Evolutionary conservation across 1,140 invertebrate species (phyloP).

Genomic region (Drosophila repleta): DNA sequence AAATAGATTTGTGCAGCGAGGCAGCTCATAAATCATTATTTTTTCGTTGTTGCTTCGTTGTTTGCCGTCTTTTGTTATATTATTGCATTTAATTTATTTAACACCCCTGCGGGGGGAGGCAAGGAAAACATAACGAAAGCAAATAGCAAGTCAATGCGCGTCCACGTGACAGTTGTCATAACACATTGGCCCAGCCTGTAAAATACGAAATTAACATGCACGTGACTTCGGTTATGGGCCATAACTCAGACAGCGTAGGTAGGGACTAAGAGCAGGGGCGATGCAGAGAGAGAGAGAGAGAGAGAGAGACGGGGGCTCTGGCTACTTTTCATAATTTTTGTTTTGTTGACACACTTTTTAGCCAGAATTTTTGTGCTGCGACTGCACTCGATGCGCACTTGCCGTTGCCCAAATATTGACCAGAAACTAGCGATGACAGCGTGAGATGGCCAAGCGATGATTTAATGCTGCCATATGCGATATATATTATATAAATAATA

Average conservation of each 20-base stretch:
- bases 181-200: slow-evolving; percentile 38
- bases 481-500: background rate
- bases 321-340: slow-evolving; percentile 34
- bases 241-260: slow-evolving; percentile 13
- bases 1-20: slow-evolving; percentile 53
- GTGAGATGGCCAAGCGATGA: slow-evolving; percentile 13
- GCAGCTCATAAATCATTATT: slow-evolving; percentile 47
- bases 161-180: slow-evolving; percentile 68
- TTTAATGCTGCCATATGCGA: background rate
- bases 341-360: slow-evolving; percentile 43
- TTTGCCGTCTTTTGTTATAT: slow-evolving; percentile 38
- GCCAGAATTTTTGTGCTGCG: slow-evolving; percentile 17
- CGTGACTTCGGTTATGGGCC: slow-evolving; percentile 42
- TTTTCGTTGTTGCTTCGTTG: slow-evolving; percentile 16
- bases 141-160: slow-evolving; percentile 35
- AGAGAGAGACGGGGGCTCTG: background rate
- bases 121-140: slow-evolving; percentile 22
- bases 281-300: background rate
- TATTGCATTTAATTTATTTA: slow-evolving; percentile 69
- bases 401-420: slow-evolving; percentile 13
- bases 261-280: background rate
- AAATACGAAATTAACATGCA: slow-evolving; percentile 38
- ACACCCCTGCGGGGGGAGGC: slow-evolving; percentile 40
- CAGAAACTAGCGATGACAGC: slow-evolving; percentile 3
- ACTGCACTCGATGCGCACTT: slow-evolving; percentile 18